Evolutionary conservation across 1,140 invertebrate species (phyloP).

Genomic region (Heterodera carotae): DNA sequence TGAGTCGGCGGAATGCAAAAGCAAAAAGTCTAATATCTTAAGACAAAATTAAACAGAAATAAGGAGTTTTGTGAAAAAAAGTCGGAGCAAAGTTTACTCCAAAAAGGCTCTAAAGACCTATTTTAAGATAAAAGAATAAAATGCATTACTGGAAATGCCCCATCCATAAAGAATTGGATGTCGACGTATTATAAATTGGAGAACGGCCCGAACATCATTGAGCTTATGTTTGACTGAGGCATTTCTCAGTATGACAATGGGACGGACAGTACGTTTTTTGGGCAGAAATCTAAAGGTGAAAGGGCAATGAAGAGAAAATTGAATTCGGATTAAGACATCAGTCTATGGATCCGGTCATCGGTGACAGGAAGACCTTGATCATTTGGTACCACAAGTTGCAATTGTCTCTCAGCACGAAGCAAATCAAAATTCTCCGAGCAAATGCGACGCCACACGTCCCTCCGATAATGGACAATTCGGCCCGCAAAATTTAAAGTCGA

Average conservation of each 20-base stretch:
- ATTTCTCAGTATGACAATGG: conserved; percentile 29
- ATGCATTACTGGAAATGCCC: conserved; percentile 25
- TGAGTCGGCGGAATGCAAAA: conserved; percentile 5
- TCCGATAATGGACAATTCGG: conserved; percentile 3
- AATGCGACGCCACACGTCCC: conserved; percentile 10
- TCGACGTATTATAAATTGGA: conserved; percentile 15
- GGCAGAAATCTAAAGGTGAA: conserved; percentile 23
- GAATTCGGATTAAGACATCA: not conserved
- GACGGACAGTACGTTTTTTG: conserved; percentile 23
- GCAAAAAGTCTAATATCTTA: conserved; percentile 24
- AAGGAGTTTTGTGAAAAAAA: not conserved
- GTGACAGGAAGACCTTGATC: not conserved
- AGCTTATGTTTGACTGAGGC: not conserved
- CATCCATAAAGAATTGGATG: conserved; percentile 24
- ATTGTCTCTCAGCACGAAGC: not conserved
- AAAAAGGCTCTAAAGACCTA: not conserved
- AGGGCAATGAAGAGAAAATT: not conserved
- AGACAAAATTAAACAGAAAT: conserved; percentile 3
- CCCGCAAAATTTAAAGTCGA: not conserved
- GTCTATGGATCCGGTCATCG: not conserved
- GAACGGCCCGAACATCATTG: conserved; percentile 9
- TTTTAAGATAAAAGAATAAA: not conserved
- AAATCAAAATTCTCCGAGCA: not conserved
- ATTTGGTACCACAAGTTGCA: not conserved
- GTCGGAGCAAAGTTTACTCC: no score